Conservation (phyloP, 1,140 invertebrate genomes). For the Druon quercuslanigerum region DNA sequence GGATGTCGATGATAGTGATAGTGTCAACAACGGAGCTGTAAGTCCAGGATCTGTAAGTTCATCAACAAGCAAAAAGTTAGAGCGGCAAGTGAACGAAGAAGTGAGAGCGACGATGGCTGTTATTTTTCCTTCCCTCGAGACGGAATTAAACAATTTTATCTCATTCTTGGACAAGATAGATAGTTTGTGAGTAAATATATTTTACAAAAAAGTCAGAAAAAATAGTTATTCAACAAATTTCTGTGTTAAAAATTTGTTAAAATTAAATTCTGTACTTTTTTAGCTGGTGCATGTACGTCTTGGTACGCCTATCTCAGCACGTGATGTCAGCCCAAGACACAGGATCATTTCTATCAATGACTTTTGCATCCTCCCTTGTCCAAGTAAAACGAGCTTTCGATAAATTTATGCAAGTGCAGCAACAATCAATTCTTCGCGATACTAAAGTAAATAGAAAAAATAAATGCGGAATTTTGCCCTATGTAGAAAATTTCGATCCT, state of each 20-base stretch:
- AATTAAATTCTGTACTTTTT: slow-evolving; percentile 58
- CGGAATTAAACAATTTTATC: slow-evolving; percentile 90
- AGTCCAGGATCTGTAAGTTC: slow-evolving; percentile 68
- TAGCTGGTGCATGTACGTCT: slow-evolving; percentile 94
- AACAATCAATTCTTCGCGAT: slow-evolving; percentile 88
- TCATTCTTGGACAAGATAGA: slow-evolving; percentile 90
- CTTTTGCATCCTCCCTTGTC: slow-evolving; percentile 90
- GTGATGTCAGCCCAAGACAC: slow-evolving; percentile 93
- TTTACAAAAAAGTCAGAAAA: not conserved
- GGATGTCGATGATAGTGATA: slow-evolving; percentile 62
- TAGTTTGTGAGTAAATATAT: slow-evolving; percentile 83
- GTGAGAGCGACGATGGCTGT: slow-evolving; percentile 90
- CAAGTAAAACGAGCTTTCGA: slow-evolving; percentile 97
- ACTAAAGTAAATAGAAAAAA: slow-evolving; percentile 82
- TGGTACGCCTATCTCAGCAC: slow-evolving; percentile 92
- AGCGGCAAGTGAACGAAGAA: slow-evolving; percentile 86
- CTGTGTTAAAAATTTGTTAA: no score
- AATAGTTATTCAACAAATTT: not conserved
- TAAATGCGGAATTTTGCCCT: slow-evolving; percentile 94
- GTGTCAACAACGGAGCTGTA: slow-evolving; percentile 55
- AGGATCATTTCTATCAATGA: slow-evolving; percentile 93
- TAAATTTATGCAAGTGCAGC: slow-evolving; percentile 91
- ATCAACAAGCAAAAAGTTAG: slow-evolving; percentile 79
- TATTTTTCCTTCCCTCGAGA: slow-evolving; percentile 90
- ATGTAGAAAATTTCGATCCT: slow-evolving; percentile 92